A percentile compares a stretch with the other conserved stretches of the same genome.
phyloP scores from a whole-genome alignment of 2,888 invertebrate species.

The Hirudinaria manillensis region DNA sequence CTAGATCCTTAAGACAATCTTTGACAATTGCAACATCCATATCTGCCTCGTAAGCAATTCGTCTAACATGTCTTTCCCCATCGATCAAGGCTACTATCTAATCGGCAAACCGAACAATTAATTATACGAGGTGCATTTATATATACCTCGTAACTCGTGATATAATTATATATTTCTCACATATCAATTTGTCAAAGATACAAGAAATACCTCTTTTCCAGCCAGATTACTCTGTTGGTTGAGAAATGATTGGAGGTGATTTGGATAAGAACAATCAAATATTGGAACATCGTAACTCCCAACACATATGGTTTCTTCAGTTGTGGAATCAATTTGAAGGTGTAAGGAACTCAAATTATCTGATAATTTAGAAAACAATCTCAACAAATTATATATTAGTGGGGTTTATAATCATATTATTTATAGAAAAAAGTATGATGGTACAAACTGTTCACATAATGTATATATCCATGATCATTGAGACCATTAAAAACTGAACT shows the following conservation, averaged over 20 bases:
- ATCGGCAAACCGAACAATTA: neutral
- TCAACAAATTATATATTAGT: neutral
- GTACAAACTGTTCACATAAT: slow-evolving; percentile 43
- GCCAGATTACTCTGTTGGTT: slow-evolving; percentile 13
- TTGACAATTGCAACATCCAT: slow-evolving; percentile 18
- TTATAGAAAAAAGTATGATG: neutral
- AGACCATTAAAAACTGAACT: slow-evolving; percentile 73
- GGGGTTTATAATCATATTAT: neutral
- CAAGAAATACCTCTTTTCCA: slow-evolving; percentile 11
- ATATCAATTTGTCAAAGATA: too few species aligned
- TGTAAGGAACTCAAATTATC: slow-evolving; percentile 19
- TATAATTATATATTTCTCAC: too few species aligned
- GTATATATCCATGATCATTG: slow-evolving; percentile 72
- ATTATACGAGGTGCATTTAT: neutral
- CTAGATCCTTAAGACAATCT: slow-evolving; percentile 14
- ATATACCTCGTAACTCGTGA: too few species aligned
- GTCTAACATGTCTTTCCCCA: slow-evolving; percentile 17
- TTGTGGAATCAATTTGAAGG: slow-evolving; percentile 11
- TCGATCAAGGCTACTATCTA: slow-evolving; percentile 25
- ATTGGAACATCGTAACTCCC: slow-evolving; percentile 23
- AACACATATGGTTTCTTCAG: neutral
- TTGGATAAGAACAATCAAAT: neutral
- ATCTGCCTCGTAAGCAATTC: slow-evolving; percentile 19
- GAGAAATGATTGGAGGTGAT: neutral
- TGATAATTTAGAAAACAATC: neutral